Conservation (phyloP, 2,797 vertebrate species). For the Cossypha dichroa region DNA sequence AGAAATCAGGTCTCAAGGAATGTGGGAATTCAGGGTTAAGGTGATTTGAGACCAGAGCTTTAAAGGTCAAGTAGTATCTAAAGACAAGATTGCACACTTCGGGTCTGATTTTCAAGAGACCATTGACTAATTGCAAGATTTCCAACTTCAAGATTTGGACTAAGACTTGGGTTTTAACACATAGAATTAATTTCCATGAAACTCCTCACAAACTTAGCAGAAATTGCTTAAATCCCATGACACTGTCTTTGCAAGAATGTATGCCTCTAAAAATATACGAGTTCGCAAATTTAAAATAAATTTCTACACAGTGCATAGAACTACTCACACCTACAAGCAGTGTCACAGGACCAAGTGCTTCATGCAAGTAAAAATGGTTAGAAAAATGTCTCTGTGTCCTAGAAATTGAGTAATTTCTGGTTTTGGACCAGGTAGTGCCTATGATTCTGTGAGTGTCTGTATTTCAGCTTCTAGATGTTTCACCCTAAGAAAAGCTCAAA, state of each 20-base stretch:
- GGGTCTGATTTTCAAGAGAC: neutral
- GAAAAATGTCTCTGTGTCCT: neutral
- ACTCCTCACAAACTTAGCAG: neutral
- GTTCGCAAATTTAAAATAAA: neutral
- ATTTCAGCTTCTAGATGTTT: neutral
- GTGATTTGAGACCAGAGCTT: neutral
- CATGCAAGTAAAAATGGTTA: accelerated
- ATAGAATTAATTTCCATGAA: neutral
- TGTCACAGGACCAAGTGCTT: neutral
- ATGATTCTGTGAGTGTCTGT: neutral
- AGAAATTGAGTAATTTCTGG: neutral
- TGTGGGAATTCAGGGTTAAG: neutral
- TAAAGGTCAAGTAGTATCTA: neutral
- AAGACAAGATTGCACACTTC: neutral
- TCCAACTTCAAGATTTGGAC: neutral
- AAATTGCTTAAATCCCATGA: neutral
- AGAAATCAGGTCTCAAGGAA: neutral
- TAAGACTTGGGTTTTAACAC: neutral
- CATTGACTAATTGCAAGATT: neutral
- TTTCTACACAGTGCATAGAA: neutral
- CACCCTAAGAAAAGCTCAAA: neutral
- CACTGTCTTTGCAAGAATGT: neutral
- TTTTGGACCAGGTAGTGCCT: neutral
- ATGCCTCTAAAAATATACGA: neutral
- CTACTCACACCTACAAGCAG: neutral